phyloP scores from a whole-genome alignment of 2,888 invertebrate species.

The Brenthis ino region DNA sequence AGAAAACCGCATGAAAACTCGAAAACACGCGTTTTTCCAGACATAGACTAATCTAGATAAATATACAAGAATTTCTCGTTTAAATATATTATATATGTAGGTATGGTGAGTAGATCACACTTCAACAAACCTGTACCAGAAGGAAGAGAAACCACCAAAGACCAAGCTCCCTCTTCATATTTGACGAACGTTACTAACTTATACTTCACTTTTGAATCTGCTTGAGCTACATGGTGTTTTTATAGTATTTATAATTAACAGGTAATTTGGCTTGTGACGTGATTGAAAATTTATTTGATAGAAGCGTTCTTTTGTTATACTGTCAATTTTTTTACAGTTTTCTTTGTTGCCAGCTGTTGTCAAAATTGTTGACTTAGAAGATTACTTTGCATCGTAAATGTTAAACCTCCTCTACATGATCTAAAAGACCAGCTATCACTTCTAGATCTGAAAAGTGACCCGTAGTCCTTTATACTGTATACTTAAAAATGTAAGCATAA shows the following conservation, averaged over 20 bases:
- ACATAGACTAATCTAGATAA: too few species aligned
- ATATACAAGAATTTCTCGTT: too few species aligned
- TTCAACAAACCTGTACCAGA: slow-evolving; percentile 59
- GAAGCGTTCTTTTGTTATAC: slow-evolving; percentile 47
- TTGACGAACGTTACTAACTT: slow-evolving; percentile 10
- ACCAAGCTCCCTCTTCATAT: slow-evolving; percentile 57
- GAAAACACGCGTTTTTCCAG: too few species aligned
- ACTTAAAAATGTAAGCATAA: too few species aligned
- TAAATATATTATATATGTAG: too few species aligned
- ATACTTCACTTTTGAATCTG: slow-evolving; percentile 3
- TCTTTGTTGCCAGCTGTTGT: slow-evolving; percentile 6
- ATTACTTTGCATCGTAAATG: too few species aligned
- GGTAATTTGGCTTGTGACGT: slow-evolving; percentile 59
- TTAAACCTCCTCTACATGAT: too few species aligned
- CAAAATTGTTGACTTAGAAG: neutral
- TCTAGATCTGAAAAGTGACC: too few species aligned
- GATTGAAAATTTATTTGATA: slow-evolving; percentile 54
- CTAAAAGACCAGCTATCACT: too few species aligned
- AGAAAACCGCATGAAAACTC: too few species aligned
- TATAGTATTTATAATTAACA: slow-evolving; percentile 48
- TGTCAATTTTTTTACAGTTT: slow-evolving; percentile 35
- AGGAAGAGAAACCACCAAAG: slow-evolving; percentile 64
- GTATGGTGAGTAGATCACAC: too few species aligned
- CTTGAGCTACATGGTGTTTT: slow-evolving; percentile 54
- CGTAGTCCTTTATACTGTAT: too few species aligned